Evolutionary conservation across 2,113 vertebrate species (phyloP), one percentile per base, ranked within the genome.

Genomic region (Hipposideros armiger): DNA sequence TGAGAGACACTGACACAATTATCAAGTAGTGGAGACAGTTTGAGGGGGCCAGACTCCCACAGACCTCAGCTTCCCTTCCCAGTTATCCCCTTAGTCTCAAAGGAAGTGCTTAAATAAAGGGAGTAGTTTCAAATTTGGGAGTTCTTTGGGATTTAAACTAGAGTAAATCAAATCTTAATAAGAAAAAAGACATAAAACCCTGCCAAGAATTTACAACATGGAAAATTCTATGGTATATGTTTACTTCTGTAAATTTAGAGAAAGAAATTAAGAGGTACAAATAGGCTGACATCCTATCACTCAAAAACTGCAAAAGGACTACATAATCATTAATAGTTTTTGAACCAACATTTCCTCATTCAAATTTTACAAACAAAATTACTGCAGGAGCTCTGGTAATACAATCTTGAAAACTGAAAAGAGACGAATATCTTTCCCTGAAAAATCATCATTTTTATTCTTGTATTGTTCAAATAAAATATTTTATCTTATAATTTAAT

Each of bases 101-200:
- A 97, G 60, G 54, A 97, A 90, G 54, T 62, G 32, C 15, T 42
- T 86, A 83, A 70, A 52, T 60, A 91, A 88, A 94, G 77, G 54
- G 81, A 86, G 30, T 19, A 94, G 77, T 73, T 91, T 88, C 73
- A 82, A 36, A 72, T 83, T 89, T 91, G 56, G 40, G 73, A 93
- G 78, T 9, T 89, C 40, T 88, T 73, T 17, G 67, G 17, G 45
- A 91, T 56, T 95, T 95, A 91, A 96, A 83, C 32, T 47, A 90
- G 83, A 85, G 81, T 91, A 94, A 95, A 87, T 96, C 42, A 97
- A 96, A 66, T 70, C 85, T 90, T 96, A 90, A 93, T 60, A 89
- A 26, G 17, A 69, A 50, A 72, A 80, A 52, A 84, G 47, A 36
- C 86, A 95, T 76, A 97, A 95, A 94, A 91, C 78, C 60, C 50